These are phyloP conservation scores for Aphelenchoides avenae DNA, from an alignment of 1,140 invertebrate genomes.

Conservation along the genomic window DNA sequence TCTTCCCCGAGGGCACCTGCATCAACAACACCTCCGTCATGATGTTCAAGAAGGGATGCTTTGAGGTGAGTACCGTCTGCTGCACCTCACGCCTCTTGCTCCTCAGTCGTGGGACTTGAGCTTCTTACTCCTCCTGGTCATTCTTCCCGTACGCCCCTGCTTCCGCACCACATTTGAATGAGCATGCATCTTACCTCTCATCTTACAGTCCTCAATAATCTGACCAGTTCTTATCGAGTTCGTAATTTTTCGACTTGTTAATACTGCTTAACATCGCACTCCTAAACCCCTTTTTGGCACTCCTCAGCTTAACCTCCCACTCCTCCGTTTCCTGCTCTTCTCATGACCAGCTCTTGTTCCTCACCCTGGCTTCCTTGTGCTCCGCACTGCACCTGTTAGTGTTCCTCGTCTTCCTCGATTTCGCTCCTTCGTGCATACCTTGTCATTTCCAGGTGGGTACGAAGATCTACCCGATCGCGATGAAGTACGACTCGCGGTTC, in stretches of 20 bases:
- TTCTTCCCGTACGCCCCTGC: background rate
- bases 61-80: conserved; percentile 80
- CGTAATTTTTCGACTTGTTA: conserved; percentile 23
- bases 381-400: conserved; percentile 18
- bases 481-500: conserved; percentile 92
- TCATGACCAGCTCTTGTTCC: too few relatives aligned
- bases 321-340: too few relatives aligned
- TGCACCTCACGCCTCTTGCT: background rate
- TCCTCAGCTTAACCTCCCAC: too few relatives aligned
- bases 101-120: too few relatives aligned
- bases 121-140: conserved; percentile 7
- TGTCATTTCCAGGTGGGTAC: conserved; percentile 44
- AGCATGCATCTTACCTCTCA: conserved; percentile 11
- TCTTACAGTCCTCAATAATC: conserved; percentile 5
- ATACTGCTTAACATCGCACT: conserved; percentile 13
- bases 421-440: background rate
- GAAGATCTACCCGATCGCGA: conserved; percentile 58
- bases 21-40: conserved; percentile 99
- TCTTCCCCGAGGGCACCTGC: conserved; percentile 97
- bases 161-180: conserved; percentile 11
- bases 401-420: conserved; percentile 14
- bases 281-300: conserved; percentile 8
- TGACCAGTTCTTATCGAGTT: background rate
- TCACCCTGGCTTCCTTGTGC: too few relatives aligned
- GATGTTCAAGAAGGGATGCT: conserved; percentile 99